phyloP scores from a whole-genome alignment of 2,797 vertebrate genomes.

The Denticeps clupeoides region DNA sequence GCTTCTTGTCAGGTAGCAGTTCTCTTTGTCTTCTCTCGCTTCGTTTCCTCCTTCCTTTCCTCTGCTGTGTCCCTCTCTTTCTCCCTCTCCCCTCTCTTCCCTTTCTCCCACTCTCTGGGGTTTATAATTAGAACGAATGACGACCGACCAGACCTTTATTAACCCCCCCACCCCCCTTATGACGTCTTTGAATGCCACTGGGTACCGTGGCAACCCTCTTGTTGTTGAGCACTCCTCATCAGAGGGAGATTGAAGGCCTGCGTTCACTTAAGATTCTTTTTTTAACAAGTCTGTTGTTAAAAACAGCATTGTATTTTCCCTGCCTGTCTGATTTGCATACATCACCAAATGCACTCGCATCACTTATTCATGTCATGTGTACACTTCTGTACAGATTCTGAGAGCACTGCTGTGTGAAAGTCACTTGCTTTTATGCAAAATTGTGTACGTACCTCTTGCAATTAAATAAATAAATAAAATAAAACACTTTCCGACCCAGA shows the following conservation, averaged over 20 bases:
- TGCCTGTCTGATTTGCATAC: too few relatives aligned
- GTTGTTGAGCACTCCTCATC: conserved; percentile 17
- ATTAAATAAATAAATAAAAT: too few relatives aligned
- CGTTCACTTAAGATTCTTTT: conserved; percentile 27
- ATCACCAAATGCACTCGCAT: too few relatives aligned
- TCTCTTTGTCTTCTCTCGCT: conserved; percentile 2
- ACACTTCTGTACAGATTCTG: too few relatives aligned
- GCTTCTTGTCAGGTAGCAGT: too few relatives aligned
- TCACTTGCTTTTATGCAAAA: too few relatives aligned
- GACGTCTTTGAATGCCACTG: conserved; percentile 37
- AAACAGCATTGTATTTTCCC: too few relatives aligned
- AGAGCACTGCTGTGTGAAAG: too few relatives aligned
- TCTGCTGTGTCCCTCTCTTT: neutral
- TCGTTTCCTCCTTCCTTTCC: neutral
- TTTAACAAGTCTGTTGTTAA: too few relatives aligned
- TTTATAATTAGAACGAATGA: conserved; percentile 40
- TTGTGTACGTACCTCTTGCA: too few relatives aligned
- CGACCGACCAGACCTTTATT: conserved; percentile 32
- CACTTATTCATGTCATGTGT: too few relatives aligned
- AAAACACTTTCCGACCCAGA: too few relatives aligned
- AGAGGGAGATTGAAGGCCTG: conserved; percentile 12
- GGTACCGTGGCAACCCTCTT: conserved; percentile 33
- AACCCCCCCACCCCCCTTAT: conserved; percentile 32
- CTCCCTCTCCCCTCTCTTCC: neutral
- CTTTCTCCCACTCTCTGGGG: conserved; percentile 13